Conservation (phyloP, 2,113 vertebrate species). For the Martes martes region DNA sequence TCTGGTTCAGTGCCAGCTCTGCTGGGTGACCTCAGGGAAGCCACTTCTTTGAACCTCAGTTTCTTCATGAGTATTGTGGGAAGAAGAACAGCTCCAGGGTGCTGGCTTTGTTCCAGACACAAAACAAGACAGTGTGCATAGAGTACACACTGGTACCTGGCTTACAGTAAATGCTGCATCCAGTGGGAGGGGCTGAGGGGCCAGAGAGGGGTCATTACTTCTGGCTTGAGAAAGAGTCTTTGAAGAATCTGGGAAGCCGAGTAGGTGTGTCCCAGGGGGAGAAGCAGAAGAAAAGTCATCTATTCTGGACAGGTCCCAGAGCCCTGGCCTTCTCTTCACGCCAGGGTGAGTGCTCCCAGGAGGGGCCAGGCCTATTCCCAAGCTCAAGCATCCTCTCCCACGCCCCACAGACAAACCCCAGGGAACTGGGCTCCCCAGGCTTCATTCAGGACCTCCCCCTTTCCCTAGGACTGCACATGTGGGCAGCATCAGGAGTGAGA, state of each 20-base stretch:
- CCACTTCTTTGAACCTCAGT: background rate
- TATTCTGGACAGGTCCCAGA: background rate
- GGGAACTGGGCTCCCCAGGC: background rate
- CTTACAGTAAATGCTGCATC: background rate
- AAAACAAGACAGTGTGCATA: accelerated
- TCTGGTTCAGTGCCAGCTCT: background rate
- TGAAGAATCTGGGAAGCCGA: background rate
- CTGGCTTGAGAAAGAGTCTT: background rate
- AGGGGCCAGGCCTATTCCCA: background rate
- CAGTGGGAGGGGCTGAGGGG: background rate
- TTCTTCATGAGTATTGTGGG: background rate
- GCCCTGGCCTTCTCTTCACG: background rate
- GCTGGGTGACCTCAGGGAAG: background rate
- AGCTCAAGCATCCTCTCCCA: background rate
- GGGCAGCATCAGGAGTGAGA: background rate
- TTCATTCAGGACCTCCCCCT: background rate
- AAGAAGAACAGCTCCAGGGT: background rate
- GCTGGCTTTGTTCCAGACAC: background rate
- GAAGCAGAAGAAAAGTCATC: background rate
- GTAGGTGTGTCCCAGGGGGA: background rate
- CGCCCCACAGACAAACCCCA: background rate
- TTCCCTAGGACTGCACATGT: background rate
- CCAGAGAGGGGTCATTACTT: background rate
- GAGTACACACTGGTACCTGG: background rate
- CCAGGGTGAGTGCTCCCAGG: accelerated